Evolutionary conservation across 2,888 invertebrate species (phyloP).

Genomic region (Chorisops tibialis): DNA sequence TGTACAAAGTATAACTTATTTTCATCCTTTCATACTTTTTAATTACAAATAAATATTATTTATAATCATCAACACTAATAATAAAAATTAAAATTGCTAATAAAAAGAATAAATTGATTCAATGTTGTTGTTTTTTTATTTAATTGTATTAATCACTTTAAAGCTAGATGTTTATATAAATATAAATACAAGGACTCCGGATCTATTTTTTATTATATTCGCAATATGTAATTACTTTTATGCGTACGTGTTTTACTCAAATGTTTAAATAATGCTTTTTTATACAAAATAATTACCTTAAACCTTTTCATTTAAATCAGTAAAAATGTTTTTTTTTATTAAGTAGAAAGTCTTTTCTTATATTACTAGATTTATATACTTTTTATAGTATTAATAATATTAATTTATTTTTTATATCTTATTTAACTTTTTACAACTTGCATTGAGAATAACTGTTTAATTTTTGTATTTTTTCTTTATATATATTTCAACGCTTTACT

Average conservation of each 20-base stretch:
- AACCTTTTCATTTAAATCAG: conserved; percentile 25
- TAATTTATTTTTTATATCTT: conserved; percentile 11
- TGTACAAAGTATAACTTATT: conserved; percentile 25
- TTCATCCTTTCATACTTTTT: conserved; percentile 15
- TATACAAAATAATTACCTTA: conserved; percentile 27
- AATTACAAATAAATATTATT: conserved; percentile 30
- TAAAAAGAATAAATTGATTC: conserved; percentile 14
- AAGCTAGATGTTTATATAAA: conserved; percentile 20
- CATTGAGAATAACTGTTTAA: conserved; percentile 6
- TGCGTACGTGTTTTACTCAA: conserved; percentile 19
- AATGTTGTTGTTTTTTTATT: not conserved
- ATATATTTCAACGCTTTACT: not conserved
- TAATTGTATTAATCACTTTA: conserved; percentile 8
- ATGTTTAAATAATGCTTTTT: conserved; percentile 1
- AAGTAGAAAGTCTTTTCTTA: conserved; percentile 32
- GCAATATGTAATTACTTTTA: conserved; percentile 7
- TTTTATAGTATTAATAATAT: conserved; percentile 18
- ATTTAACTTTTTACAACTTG: conserved; percentile 22
- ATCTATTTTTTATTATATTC: conserved; percentile 1
- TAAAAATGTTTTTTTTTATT: conserved; percentile 28
- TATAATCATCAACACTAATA: conserved; percentile 24
- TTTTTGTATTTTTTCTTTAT: too few relatives aligned
- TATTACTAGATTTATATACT: conserved; percentile 24
- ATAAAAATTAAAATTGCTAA: conserved; percentile 6
- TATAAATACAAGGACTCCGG: conserved; percentile 20